Base-by-base conservation (phyloP, 2,797 vertebrate genomes). In the Esox masquinongy region DNA sequence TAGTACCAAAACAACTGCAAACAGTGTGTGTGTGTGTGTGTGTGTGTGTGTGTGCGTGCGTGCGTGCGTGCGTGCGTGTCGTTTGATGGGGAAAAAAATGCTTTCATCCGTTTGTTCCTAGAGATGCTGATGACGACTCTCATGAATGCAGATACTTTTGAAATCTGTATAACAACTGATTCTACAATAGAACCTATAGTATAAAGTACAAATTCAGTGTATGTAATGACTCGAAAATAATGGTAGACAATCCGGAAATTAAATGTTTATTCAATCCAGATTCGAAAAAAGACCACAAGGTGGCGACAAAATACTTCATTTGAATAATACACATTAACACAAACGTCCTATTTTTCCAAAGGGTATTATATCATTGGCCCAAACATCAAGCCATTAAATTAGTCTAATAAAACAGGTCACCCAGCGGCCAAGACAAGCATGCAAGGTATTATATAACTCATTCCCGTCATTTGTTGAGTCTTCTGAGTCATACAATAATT, bases 381-480 rank as follows among this genome's bases (percentile, higher is more conserved):
- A 66, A 29, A 66, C 29, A 36, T 29, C 17, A 66, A 34, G 26
- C 17, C 64, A n/a, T 36, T 67, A 34, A 31, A 34, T 34, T 5
- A n/a, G 29, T 67, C 5, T 16, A 3, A 67, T 36, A 19, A 31
- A 29, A 34, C 15, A 34, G 63, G 15, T 31, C 15, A 64, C 19
- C 19, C 16, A 17, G 64, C 4, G 15, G 6, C 1, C 8, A 59
- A 67, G 64, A 5, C 31, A 36, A 19, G 64, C 64, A 67, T 67
- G 26, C 64, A 8, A 16, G 19, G 64, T 34, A 24, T 3, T 8
- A 67, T 29, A 76, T 31, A 70, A 75, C 50, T 39, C 22, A n/a
- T 36, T 56, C 11, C 59, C 29, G 50, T 69, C 22, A 63, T 63
- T 61, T 56, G 19, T 14, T 29, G 68, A 70, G 53, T 70, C 50